A percentile compares a stretch with the other conserved stretches of the same genome.
These are phyloP conservation scores for Neodiprion pinetum DNA, from an alignment of 1,140 invertebrate species.

Conservation along the genomic window DNA sequence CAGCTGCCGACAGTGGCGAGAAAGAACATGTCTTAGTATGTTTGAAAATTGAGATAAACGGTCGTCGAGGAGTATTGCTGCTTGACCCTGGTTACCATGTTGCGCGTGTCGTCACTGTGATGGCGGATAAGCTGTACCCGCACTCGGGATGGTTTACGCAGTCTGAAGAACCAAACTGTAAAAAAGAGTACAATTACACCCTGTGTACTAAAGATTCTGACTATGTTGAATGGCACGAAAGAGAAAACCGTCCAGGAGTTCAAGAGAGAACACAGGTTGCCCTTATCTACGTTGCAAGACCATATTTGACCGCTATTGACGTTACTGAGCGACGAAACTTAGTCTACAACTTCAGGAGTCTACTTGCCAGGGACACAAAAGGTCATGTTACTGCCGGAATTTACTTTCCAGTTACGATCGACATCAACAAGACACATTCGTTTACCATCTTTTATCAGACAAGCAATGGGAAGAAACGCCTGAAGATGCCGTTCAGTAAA, in stretches of 20 bases:
- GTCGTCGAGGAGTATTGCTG: constrained; percentile 76
- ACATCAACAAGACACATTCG: constrained; percentile 64
- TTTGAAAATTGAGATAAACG: constrained; percentile 75
- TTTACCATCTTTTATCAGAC: constrained; percentile 84
- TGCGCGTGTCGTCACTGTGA: constrained; percentile 82
- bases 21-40: constrained; percentile 91
- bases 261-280: constrained; percentile 59
- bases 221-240: constrained; percentile 85
- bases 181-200: constrained; percentile 84
- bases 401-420: constrained; percentile 77
- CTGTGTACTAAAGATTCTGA: constrained; percentile 69
- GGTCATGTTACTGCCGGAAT: constrained; percentile 82
- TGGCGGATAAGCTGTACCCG: constrained; percentile 83
- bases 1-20: constrained; percentile 71
- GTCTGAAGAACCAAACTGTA: constrained; percentile 73
- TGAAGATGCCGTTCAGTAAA: constrained; percentile 74
- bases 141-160: constrained; percentile 89
- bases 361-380: constrained; percentile 80
- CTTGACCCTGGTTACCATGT: constrained; percentile 92
- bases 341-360: constrained; percentile 86
- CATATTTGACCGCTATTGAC: constrained; percentile 82
- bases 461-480: constrained; percentile 68
- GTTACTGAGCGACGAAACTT: constrained; percentile 89
- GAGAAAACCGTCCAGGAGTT: constrained; percentile 68
- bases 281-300: constrained; percentile 78